A percentile compares a stretch with the other conserved stretches of the same genome.
Conservation (phyloP, 2,888 invertebrate species). For the Agrochola macilenta region DNA sequence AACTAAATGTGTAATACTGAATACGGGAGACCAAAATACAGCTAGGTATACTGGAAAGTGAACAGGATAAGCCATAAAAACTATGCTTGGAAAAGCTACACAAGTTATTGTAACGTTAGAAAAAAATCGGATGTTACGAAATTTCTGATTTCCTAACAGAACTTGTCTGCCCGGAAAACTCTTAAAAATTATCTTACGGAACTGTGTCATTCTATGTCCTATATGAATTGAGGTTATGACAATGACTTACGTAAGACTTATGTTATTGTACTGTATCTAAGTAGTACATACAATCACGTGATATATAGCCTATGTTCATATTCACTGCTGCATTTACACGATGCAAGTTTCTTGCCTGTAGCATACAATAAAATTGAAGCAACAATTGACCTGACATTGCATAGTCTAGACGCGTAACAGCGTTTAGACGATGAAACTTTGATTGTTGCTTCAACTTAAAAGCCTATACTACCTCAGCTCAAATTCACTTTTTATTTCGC, state of each 20-base stretch:
- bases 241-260: neutral
- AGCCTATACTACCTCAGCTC: too few species aligned
- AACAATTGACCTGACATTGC: neutral
- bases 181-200: conserved; percentile 47
- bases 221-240: conserved; percentile 23
- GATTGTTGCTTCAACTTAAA: neutral
- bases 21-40: neutral
- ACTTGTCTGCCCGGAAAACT: neutral
- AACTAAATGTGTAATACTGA: neutral
- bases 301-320: neutral
- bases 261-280: too few species aligned
- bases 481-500: too few species aligned
- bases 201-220: conserved; percentile 61
- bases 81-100: neutral
- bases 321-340: neutral
- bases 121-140: neutral
- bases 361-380: neutral
- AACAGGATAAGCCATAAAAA: neutral
- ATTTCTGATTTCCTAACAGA: neutral
- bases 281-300: too few species aligned
- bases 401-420: neutral
- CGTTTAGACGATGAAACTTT: neutral
- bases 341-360: neutral
- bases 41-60: neutral
- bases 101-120: neutral